Conservation (phyloP, 2,797 vertebrate genomes). For the Mormyrus hasselquistii region DNA sequence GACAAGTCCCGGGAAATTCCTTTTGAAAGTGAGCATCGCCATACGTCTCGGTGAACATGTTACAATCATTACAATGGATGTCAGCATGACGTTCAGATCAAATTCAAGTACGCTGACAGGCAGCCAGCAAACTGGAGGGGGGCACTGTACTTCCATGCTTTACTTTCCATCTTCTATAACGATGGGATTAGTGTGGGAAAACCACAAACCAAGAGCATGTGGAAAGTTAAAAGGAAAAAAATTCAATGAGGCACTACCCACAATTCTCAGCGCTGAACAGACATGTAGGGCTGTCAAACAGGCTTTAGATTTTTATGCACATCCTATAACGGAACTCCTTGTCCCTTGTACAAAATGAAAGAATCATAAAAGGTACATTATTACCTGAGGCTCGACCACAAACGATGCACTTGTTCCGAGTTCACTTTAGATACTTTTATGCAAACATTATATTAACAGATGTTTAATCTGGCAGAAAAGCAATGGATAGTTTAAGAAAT, state of each 20-base stretch:
- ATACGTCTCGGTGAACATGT: neutral
- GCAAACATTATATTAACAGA: neutral
- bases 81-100: constrained; percentile 6
- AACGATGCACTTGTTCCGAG: neutral
- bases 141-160: neutral
- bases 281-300: neutral
- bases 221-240: neutral
- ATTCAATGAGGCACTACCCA: neutral
- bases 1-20: neutral
- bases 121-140: neutral
- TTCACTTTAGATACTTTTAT: neutral
- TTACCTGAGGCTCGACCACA: neutral
- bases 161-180: neutral
- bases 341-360: neutral
- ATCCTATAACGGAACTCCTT: neutral
- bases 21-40: neutral
- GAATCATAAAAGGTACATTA: neutral
- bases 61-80: neutral
- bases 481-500: neutral
- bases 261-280: neutral
- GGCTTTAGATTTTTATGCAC: neutral
- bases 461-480: neutral
- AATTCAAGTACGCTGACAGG: neutral
- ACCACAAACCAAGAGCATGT: neutral
- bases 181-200: neutral